Percentiles rank a stretch among this genome's conserved stretches.
Conservation (phyloP, 2,888 invertebrate species). For the Euplexia lucipara region DNA sequence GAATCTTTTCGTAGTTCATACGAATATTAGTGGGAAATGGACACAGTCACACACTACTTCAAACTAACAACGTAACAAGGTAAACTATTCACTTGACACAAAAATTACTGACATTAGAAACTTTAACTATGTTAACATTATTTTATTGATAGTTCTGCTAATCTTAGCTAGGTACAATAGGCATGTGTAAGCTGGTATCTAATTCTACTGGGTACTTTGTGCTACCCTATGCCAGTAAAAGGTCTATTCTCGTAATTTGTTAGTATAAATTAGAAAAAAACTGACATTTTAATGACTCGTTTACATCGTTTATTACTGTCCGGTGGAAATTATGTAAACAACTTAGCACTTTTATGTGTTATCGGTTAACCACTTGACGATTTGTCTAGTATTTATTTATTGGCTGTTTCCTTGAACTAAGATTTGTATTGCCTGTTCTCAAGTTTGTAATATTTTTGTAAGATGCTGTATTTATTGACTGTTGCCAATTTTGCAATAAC, state of each 20-base stretch:
- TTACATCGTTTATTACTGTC: not conserved
- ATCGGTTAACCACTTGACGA: slow-evolving; percentile 2
- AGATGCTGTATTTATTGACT: not conserved
- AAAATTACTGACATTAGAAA: not conserved
- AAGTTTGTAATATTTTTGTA: too few species aligned
- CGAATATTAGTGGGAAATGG: not conserved
- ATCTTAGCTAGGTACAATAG: too few species aligned
- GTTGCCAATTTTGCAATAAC: too few species aligned
- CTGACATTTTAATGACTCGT: not conserved
- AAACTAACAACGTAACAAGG: not conserved
- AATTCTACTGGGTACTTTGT: too few species aligned
- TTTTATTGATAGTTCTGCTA: not conserved
- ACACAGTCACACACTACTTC: not conserved
- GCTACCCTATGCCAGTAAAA: too few species aligned
- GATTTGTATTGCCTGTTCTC: slow-evolving; percentile 4
- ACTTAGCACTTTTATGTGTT: slow-evolving; percentile 11
- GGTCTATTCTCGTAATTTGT: not conserved
- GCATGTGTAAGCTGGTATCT: too few species aligned
- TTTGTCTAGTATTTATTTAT: slow-evolving; percentile 1
- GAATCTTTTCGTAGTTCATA: not conserved
- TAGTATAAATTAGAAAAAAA: slow-evolving; percentile 9
- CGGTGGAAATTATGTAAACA: slow-evolving; percentile 11
- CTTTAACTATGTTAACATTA: not conserved
- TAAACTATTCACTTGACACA: not conserved
- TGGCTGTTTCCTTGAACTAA: not conserved